Evolutionary conservation across 2,888 invertebrate species (phyloP).

Genomic region (Lasioglossum lativentre): DNA sequence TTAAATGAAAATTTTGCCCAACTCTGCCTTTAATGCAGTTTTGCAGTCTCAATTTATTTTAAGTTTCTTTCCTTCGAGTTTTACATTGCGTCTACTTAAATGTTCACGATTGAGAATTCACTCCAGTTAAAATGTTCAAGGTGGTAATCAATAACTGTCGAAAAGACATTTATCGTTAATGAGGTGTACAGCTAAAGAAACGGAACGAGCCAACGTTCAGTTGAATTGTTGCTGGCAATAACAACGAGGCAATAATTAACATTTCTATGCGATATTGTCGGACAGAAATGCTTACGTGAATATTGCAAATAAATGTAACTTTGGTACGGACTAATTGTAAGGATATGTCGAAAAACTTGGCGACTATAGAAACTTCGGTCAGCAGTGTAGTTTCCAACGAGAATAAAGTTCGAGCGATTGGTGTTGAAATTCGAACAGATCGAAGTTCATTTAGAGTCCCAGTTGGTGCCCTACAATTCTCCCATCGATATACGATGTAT

Average conservation of each 20-base stretch:
- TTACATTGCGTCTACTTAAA: too few species aligned
- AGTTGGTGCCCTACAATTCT: not conserved
- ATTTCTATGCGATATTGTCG: not conserved
- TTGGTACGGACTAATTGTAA: not conserved
- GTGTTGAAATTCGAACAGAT: not conserved
- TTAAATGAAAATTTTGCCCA: too few species aligned
- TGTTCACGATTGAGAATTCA: too few species aligned
- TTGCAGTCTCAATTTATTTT: too few species aligned
- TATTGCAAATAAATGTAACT: not conserved
- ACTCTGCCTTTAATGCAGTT: not conserved
- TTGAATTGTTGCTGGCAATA: not conserved
- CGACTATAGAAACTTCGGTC: not conserved
- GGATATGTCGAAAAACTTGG: not conserved
- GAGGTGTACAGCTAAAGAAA: not conserved
- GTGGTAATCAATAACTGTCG: too few species aligned
- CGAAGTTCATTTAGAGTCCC: not conserved
- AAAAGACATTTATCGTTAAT: too few species aligned
- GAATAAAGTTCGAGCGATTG: not conserved
- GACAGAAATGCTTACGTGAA: not conserved
- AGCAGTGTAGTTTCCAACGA: not conserved
- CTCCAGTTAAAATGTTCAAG: too few species aligned
- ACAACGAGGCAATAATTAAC: not conserved
- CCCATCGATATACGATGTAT: not conserved
- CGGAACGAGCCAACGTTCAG: too few species aligned
- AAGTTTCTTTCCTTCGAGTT: too few species aligned